Evolutionary conservation across 2,888 invertebrate species (phyloP).

Genomic region (Drosophila melanosoma): DNA sequence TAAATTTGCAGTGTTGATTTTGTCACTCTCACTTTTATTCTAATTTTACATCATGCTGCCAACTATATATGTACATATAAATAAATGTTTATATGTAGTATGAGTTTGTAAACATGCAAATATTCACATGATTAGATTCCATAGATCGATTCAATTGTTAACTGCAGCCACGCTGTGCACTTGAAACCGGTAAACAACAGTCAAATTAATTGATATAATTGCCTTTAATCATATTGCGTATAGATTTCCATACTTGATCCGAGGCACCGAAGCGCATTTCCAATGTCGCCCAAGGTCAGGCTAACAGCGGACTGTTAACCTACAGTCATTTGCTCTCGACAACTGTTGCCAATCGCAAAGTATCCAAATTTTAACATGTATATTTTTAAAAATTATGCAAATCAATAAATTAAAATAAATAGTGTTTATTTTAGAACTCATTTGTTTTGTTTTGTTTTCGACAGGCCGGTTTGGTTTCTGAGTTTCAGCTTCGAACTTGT

Average conservation of each 20-base stretch:
- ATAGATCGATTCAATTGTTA: conserved; percentile 28
- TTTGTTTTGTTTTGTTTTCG: conserved; percentile 48
- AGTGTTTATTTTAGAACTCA: conserved; percentile 43
- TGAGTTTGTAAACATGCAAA: background rate
- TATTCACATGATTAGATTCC: background rate
- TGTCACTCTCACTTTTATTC: conserved; percentile 44
- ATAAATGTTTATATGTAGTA: background rate
- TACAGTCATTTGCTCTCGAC: background rate
- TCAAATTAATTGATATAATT: conserved; percentile 54
- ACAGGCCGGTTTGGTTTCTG: conserved; percentile 42
- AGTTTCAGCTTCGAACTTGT: conserved; percentile 17
- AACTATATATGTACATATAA: background rate
- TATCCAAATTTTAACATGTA: conserved; percentile 50
- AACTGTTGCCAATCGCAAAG: conserved; percentile 26
- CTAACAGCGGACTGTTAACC: conserved; percentile 47
- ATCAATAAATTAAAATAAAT: conserved; percentile 64
- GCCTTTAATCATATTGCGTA: conserved; percentile 13
- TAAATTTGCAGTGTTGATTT: conserved; percentile 6
- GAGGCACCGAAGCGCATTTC: conserved; percentile 48
- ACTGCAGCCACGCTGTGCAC: conserved; percentile 5
- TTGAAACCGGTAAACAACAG: conserved; percentile 45
- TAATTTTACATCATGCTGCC: background rate
- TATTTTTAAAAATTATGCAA: conserved; percentile 61
- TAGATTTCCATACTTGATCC: conserved; percentile 39
- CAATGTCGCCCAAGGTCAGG: conserved; percentile 74